Conservation (phyloP, 2,797 vertebrate genomes). For the Galaxias olidus region DNA sequence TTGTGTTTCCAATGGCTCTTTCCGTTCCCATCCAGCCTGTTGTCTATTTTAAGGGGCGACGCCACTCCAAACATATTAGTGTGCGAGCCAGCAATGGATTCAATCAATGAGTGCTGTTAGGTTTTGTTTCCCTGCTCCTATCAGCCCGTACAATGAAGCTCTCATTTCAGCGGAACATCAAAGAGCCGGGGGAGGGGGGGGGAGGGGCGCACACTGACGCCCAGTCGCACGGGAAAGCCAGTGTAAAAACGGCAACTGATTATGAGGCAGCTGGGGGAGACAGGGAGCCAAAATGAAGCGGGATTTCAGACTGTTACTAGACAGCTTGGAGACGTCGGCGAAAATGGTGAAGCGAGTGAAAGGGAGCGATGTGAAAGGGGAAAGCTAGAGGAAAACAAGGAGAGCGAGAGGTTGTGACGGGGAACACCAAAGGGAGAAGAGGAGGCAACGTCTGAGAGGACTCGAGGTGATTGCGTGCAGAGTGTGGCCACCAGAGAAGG, state of each 20-base stretch:
- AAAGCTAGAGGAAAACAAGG: slow-evolving; percentile 15
- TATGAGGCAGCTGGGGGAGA: slow-evolving; percentile 34
- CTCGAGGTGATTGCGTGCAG: slow-evolving; percentile 54
- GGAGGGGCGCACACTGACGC: too few relatives aligned
- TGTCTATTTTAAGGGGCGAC: too few relatives aligned
- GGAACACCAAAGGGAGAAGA: slow-evolving; percentile 42
- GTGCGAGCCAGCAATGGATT: neutral
- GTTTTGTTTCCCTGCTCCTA: slow-evolving; percentile 21
- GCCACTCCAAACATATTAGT: neutral
- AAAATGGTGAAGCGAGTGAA: neutral
- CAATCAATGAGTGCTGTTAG: slow-evolving; percentile 12
- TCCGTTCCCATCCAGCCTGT: too few relatives aligned
- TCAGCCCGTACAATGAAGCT: slow-evolving; percentile 18
- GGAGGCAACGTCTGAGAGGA: slow-evolving; percentile 41
- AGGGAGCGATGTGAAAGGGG: neutral
- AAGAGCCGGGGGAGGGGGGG: slow-evolving; percentile 20
- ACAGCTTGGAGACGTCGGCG: neutral
- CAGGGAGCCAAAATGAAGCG: slow-evolving; percentile 33
- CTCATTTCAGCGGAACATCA: slow-evolving; percentile 39
- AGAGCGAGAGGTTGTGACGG: slow-evolving; percentile 33
- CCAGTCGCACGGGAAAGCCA: slow-evolving; percentile 17
- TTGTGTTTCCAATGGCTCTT: too few relatives aligned
- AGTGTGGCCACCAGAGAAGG: slow-evolving; percentile 38
- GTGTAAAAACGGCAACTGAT: slow-evolving; percentile 39
- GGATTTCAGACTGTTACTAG: slow-evolving; percentile 32